Evolutionary conservation across 2,797 vertebrate species (phyloP).

Genomic region (Poliocrania exsul): DNA sequence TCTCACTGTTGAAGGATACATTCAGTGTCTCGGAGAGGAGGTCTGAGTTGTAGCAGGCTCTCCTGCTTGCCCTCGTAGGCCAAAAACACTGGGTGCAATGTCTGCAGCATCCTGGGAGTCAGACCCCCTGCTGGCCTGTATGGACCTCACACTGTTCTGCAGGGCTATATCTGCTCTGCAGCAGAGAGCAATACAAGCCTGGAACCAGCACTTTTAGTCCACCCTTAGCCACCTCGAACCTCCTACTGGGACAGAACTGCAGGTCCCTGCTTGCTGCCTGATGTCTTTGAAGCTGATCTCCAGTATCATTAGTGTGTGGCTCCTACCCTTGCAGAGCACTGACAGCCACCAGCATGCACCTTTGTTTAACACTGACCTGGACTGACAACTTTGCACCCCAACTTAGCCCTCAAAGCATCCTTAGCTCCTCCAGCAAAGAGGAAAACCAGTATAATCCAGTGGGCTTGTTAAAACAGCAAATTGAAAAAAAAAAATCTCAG

Average conservation of each 20-base stretch:
- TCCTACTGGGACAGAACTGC: background rate
- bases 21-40: background rate
- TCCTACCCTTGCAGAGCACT: background rate
- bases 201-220: background rate
- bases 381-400: background rate
- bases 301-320: rapidly evolving
- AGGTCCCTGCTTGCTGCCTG: background rate
- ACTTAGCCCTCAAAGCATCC: background rate
- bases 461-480: background rate
- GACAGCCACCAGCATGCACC: background rate
- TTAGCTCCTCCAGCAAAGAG: background rate
- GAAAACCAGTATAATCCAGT: background rate
- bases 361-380: background rate
- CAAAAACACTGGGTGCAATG: background rate
- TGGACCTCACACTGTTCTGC: background rate
- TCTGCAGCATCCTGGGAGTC: background rate
- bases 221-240: background rate
- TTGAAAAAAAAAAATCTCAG: background rate
- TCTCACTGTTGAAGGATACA: background rate
- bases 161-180: background rate
- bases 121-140: background rate
- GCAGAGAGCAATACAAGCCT: background rate
- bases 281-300: background rate
- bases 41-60: background rate
- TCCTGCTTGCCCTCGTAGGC: background rate